These are phyloP conservation scores for Myanophis thanlyinensis DNA, from an alignment of 2,113 vertebrate species.

Conservation along the genomic window DNA sequence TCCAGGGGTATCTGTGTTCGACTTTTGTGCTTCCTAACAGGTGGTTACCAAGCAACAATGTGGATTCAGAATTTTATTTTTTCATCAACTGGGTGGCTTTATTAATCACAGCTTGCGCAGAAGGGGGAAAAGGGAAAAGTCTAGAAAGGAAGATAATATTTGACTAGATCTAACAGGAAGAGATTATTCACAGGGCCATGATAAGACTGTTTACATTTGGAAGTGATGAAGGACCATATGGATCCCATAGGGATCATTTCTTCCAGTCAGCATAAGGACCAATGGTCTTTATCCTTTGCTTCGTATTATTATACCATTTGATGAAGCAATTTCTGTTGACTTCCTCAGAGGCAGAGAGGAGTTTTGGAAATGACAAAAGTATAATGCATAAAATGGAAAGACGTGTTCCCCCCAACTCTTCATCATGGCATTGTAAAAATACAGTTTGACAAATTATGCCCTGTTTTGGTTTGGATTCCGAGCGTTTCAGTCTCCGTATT, in stretches of 20 bases:
- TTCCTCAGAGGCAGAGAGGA: not conserved
- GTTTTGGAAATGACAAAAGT: not conserved
- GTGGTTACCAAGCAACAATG: conserved; percentile 54
- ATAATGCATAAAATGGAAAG: not conserved
- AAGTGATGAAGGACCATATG: conserved; percentile 19
- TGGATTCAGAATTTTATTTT: not conserved
- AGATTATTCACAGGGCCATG: not conserved
- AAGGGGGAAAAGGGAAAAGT: not conserved
- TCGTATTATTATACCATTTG: conserved; percentile 23
- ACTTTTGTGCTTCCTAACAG: conserved; percentile 15
- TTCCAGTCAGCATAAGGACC: conserved; percentile 32
- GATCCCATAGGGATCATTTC: not conserved
- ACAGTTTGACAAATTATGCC: not conserved
- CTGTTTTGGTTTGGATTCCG: not conserved
- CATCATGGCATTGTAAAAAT: not conserved
- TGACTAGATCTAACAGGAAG: not conserved
- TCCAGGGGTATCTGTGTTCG: not conserved
- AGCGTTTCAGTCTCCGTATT: not conserved
- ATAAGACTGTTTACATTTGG: conserved; percentile 8
- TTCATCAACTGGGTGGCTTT: conserved; percentile 1
- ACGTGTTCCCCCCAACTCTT: not conserved
- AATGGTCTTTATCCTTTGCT: not conserved
- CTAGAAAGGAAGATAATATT: not conserved
- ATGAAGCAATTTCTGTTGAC: not conserved
- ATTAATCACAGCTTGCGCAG: conserved; percentile 22